These are phyloP conservation scores for Hippocampus guttulatus DNA, from an alignment of 2,113 vertebrate genomes.

Conservation along the genomic window DNA sequence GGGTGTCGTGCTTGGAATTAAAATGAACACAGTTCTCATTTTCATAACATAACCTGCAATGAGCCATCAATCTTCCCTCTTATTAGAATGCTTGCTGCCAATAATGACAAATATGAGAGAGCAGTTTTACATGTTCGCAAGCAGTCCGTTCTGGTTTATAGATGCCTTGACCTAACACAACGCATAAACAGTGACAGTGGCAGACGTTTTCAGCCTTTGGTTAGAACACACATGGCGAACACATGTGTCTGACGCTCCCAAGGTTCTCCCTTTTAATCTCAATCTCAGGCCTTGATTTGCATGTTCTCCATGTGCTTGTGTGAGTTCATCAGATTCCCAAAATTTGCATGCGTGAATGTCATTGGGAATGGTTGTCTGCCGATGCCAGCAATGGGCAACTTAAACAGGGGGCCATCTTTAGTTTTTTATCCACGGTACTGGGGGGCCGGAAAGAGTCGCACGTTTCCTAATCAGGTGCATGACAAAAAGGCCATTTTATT, in stretches of 20 bases:
- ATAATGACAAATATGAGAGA: background rate
- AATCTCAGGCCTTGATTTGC: background rate
- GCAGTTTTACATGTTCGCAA: constrained; percentile 16
- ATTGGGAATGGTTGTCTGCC: no score
- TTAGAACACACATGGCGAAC: background rate
- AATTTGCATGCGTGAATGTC: no score
- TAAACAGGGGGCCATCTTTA: no score
- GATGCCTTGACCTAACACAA: background rate
- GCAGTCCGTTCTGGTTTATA: background rate
- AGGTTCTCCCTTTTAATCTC: background rate
- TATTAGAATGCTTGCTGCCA: background rate
- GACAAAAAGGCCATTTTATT: no score
- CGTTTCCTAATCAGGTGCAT: no score
- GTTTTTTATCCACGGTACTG: no score
- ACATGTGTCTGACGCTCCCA: background rate
- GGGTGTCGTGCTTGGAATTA: background rate
- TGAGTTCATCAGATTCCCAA: no score
- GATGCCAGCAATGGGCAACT: no score
- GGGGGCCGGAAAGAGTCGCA: no score
- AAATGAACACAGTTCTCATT: background rate
- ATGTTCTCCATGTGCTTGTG: no score
- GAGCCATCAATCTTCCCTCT: background rate
- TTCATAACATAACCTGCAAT: background rate
- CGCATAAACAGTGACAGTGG: background rate
- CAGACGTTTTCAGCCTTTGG: background rate